Base-by-base conservation (phyloP, 35 echinoderm and acorn worm species). In the Chiridota heheva region DNA sequence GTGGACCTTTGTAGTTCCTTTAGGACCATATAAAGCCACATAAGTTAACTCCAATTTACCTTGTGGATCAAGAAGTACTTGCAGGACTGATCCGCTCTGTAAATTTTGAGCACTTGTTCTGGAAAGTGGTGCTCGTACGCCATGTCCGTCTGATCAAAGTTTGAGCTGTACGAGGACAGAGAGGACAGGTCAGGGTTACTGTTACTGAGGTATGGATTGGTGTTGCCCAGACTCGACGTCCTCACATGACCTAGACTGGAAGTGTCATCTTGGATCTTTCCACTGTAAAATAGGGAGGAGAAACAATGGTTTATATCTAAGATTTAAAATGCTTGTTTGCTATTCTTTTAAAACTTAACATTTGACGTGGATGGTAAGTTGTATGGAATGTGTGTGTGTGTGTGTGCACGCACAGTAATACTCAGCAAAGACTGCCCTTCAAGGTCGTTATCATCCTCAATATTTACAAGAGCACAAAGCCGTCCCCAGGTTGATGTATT, bases 41-140 rank as follows among this genome's bases (percentile, higher is more conserved):
- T n/a, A n/a, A n/a, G n/a, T n/a, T n/a, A n/a, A n/a, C n/a, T 56
- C 42, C 24, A 27, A 60, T 84, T 84, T 27, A 97, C 94, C 84
- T 91, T 97, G 69, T 97, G 94, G 33, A 97, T 78, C 28, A 97
- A 85, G 78, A 97, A 97, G 58, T 97, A 97, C 64, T 97, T 97
- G 84, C 94, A 97, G 37, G 94, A 88, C 63, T 91, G 94, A 53
- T 97, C 94, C 2, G 94, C 61, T 49, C 78, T 84, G 68, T 88
- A 97, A 47, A 97, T 86, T 83, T 97, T 97, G 70, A 97, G 66
- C 7, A 97, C 94, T 43, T 91, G 83, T 49, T 97, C 94, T 17
- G 94, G 94, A 58, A 71, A 82, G 42, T 97, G 85, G 27, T 58
- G 81, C 45, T 64, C 58, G 55, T 77, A 86, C 48, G 70, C 57